Base-by-base conservation (phyloP, 2,888 invertebrate genomes). In the Melieria crassipennis region DNA sequence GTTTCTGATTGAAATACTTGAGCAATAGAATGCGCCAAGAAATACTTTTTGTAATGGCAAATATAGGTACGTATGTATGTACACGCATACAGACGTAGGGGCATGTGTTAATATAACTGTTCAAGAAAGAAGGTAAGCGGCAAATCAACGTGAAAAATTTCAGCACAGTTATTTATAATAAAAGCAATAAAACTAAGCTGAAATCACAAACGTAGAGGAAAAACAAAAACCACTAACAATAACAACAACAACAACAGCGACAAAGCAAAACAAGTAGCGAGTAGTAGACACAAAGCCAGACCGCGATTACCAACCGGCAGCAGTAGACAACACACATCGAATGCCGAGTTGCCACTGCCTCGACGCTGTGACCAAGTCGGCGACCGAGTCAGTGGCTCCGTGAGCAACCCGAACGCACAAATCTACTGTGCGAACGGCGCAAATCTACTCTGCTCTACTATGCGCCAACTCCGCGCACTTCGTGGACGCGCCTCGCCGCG, bases 141-240 rank as follows among this genome's bases (percentile, higher is more conserved):
- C 30, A 10, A 55, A 57, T 65, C 16, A 47, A 57, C 30, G 55
- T n/a, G 45, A 48, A 46, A 43, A 10, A 30, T 13, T 57, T 62
- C 50, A 65, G 10, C 56, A 65, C 65, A 65, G 65, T 65, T 65
- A 65, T 55, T 45, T 47, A 11, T 65, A 57, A 65, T 65, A 65
- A 46, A 52, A 30, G 55, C 11, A 65, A 50, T 50, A 52, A 52
- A 64, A 65, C 30, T n/a, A 65, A 11, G 9, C 11, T 42, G 11
- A 52, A 30, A 47, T 66, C 42, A 52, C 10, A 65, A 65, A 66
- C 48, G 50, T 55, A 65, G 56, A 55, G 10, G 65, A 55, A 55
- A 55, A 42, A 52, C 50, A 64, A 64, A 65, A 65, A 65, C 45
- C 63, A 63, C 50, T 50, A 65, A 56, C 65, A 56, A 65, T 43